These are phyloP conservation scores for Sciurus niger DNA, from an alignment of 2,113 vertebrate species.

Conservation along the genomic window DNA sequence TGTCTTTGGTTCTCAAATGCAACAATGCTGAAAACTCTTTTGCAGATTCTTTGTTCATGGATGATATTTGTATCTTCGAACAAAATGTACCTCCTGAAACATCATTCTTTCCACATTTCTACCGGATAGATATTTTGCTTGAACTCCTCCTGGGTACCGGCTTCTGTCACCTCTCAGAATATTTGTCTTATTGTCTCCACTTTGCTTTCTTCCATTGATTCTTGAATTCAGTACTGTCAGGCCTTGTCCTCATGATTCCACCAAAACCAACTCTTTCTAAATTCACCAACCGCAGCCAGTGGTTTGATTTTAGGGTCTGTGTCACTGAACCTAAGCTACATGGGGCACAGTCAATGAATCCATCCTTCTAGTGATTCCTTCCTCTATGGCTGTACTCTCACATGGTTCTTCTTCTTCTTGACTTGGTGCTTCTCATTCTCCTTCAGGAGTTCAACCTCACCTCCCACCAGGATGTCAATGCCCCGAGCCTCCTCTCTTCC, in stretches of 20 bases:
- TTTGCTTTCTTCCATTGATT: not conserved
- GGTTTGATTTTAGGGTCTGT: not conserved
- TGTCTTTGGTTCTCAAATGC: not conserved
- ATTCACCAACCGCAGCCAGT: not conserved
- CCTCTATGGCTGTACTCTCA: not conserved
- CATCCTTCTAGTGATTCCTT: not conserved
- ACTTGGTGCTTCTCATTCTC: not conserved
- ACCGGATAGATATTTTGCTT: not conserved
- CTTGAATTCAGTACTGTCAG: not conserved
- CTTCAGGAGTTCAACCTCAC: not conserved
- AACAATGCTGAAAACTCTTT: not conserved
- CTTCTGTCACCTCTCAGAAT: not conserved
- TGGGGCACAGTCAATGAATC: too few species aligned
- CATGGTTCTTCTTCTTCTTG: not conserved
- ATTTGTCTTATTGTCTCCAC: too few species aligned
- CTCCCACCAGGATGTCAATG: too few species aligned
- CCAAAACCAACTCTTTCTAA: not conserved
- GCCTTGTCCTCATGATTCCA: accelerated
- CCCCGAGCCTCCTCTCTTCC: not conserved
- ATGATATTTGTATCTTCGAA: not conserved
- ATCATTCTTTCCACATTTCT: not conserved
- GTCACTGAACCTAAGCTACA: not conserved
- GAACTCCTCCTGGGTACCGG: accelerated
- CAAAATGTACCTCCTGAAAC: not conserved
- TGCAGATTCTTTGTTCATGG: not conserved